Conservation (phyloP, 2,888 invertebrate species). For the Holacanthella duospinosa region DNA sequence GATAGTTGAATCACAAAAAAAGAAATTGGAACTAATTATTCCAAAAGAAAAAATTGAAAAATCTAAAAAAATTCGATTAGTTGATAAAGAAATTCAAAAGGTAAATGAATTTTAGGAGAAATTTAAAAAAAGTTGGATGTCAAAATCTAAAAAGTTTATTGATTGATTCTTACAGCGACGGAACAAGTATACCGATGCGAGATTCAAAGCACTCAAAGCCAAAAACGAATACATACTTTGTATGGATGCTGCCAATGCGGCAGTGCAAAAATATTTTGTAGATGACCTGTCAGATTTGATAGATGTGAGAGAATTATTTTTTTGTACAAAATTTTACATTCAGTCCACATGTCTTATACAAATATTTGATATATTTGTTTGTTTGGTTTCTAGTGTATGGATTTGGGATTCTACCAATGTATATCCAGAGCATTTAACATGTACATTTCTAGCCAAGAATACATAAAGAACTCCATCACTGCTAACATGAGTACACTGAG, state of each 20-base stretch:
- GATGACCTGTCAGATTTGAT: constrained; percentile 92
- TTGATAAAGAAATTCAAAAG: constrained; percentile 86
- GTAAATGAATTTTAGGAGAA: constrained; percentile 46
- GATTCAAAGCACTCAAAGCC: constrained; percentile 79
- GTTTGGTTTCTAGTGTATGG: constrained; percentile 76
- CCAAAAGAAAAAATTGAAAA: constrained; percentile 61
- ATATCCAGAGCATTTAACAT: constrained; percentile 70
- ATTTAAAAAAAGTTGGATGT: too few species aligned
- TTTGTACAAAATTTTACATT: too few species aligned
- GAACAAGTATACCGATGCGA: constrained; percentile 75
- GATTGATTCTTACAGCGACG: constrained; percentile 56
- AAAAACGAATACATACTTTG: constrained; percentile 89
- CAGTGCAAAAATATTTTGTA: constrained; percentile 90
- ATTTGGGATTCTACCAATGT: constrained; percentile 89
- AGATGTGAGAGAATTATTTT: too few species aligned
- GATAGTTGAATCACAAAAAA: constrained; percentile 67
- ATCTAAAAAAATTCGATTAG: constrained; percentile 71
- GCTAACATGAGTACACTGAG: constrained; percentile 59
- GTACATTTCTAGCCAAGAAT: constrained; percentile 72
- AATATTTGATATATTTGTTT: constrained; percentile 19
- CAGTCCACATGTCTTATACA: too few species aligned
- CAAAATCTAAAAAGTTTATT: too few species aligned
- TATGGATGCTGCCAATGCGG: constrained; percentile 89
- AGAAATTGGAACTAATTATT: constrained; percentile 52
- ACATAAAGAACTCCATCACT: constrained; percentile 59